Percentiles rank a stretch among this genome's conserved stretches.
Evolutionary conservation across 2,797 vertebrate genomes (phyloP).

Genomic region (Carcharodon carcharias): DNA sequence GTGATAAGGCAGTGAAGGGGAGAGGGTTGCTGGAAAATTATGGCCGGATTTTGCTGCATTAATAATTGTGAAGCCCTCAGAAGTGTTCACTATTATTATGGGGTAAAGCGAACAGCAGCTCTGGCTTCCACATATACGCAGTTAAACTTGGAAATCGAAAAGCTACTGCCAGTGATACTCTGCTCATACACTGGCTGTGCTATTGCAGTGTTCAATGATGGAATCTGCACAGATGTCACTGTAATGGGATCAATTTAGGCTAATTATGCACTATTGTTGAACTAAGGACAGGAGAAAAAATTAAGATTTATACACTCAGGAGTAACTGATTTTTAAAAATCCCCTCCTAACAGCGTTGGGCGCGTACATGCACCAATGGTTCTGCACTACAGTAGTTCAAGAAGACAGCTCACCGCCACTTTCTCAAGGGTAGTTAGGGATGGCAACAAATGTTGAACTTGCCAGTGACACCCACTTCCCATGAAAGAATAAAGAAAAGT

Average conservation of each 20-base stretch:
- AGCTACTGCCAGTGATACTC: background rate
- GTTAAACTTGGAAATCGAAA: background rate
- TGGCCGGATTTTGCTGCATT: background rate
- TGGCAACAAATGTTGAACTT: too few relatives aligned
- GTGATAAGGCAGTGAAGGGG: background rate
- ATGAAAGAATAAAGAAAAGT: too few relatives aligned
- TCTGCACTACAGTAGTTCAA: too few relatives aligned
- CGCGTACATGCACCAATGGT: too few relatives aligned
- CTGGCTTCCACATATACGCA: background rate
- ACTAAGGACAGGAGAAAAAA: background rate
- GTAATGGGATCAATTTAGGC: background rate
- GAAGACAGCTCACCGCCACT: too few relatives aligned
- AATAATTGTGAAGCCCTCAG: background rate
- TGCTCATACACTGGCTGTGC: background rate
- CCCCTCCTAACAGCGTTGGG: too few relatives aligned
- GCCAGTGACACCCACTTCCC: too few relatives aligned
- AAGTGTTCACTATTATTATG: background rate
- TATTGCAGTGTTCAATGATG: background rate
- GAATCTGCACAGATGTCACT: background rate
- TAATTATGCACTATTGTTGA: background rate
- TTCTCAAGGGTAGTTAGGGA: too few relatives aligned
- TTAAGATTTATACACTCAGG: too few relatives aligned
- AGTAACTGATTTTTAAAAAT: background rate
- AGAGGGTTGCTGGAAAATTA: background rate
- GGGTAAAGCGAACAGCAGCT: background rate